A percentile compares a stretch with the other conserved stretches of the same genome.
Conservation (phyloP, 2,888 invertebrate species). For the Pheosia tremula region DNA sequence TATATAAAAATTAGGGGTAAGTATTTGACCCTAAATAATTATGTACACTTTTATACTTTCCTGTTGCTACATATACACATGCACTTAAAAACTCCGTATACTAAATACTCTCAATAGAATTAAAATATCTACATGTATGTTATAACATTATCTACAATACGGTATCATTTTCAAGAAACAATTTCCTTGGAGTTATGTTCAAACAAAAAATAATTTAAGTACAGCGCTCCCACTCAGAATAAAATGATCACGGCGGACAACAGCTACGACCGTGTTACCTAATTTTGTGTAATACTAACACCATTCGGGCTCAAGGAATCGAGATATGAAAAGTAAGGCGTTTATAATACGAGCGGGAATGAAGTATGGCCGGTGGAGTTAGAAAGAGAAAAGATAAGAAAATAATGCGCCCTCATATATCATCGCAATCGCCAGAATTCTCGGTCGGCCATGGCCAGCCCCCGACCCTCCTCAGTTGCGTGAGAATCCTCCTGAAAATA, state of each 20-base stretch:
- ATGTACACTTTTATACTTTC: constrained; percentile 6
- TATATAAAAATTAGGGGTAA: no score
- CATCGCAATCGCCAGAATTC: constrained; percentile 82
- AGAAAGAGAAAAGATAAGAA: constrained; percentile 84
- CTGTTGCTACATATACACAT: constrained; percentile 2
- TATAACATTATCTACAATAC: constrained; percentile 57
- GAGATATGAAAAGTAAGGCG: constrained; percentile 80
- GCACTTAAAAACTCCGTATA: constrained; percentile 19
- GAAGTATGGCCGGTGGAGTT: constrained; percentile 81
- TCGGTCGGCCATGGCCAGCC: constrained; percentile 64
- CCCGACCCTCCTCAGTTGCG: constrained; percentile 75
- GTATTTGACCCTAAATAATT: not conserved
- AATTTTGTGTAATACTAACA: constrained; percentile 76
- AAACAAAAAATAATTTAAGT: constrained; percentile 69
- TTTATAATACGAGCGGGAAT: constrained; percentile 77
- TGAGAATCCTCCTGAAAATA: constrained; percentile 69
- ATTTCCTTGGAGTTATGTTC: constrained; percentile 61
- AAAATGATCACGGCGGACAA: constrained; percentile 61
- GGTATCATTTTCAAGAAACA: constrained; percentile 63
- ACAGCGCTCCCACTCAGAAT: constrained; percentile 51
- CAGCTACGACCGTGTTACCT: constrained; percentile 67
- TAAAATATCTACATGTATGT: constrained; percentile 52
- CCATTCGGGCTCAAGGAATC: constrained; percentile 65
- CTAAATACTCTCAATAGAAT: constrained; percentile 50
- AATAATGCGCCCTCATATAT: constrained; percentile 83